Base-by-base conservation (phyloP, 1,140 invertebrate genomes). In the Varroa destructor region DNA sequence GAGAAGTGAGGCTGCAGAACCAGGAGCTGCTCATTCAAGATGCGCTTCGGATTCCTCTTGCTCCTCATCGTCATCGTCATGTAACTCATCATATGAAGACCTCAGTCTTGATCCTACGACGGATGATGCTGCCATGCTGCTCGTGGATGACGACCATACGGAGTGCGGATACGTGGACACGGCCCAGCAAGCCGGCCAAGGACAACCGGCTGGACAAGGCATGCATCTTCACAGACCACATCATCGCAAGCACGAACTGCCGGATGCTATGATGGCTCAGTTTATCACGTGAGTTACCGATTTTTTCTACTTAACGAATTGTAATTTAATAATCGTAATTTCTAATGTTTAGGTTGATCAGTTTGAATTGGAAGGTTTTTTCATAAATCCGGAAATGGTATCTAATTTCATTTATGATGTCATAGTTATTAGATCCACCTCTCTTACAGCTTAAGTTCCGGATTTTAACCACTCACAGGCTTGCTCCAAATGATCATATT, bases 61-160 rank as follows among this genome's bases (percentile, higher is more conserved):
- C 40, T 67, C 61, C 12, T 67, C 61, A 40, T 67, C 61, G 40
- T 67, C 61, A 2, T 67, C 61, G 3, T 67, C 61, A 46, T 67
- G 61, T 67, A 67, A 67, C 61, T 67, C 61, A 40, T 67, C 61
- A 1, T 67, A 67, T 8, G 61, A 67, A 40, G 61, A 67, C 61
- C 61, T 67, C 61, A 67, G 61, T 37, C 46, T 67, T 12, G 61
- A 67, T 67, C 61, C 61, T 1, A 67, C 61, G 14, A 67, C 61
- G 14, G 61, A 67, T 8, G 61, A 67, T 40, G 61, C 61, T 37
- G 61, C 61, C 61, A 67, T 67, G 61, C 37, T 67, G 14, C 61
- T 67, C 36, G 61, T 67, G 3, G 61, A 67, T 37, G 61, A 67
- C 37, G 61, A 67, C 46, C 61, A 67, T 46, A 67, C 61, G 37